Conservation (phyloP, 2,797 vertebrate species). For the Labeo calbasu region DNA sequence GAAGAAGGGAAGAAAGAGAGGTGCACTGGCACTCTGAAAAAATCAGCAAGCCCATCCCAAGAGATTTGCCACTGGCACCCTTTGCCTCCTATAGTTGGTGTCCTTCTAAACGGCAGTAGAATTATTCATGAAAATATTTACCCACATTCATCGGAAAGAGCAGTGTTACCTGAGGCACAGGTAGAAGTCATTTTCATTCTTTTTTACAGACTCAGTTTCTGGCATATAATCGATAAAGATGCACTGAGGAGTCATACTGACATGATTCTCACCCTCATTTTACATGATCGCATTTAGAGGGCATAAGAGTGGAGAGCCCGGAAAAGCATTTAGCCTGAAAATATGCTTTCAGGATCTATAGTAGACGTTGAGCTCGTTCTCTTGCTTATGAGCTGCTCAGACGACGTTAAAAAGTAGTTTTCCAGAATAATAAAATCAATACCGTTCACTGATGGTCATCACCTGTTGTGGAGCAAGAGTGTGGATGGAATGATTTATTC, state of each 20-base stretch:
- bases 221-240: background rate
- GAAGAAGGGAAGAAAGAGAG: background rate
- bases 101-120: background rate
- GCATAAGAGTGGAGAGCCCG: background rate
- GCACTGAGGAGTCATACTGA: background rate
- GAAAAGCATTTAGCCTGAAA: background rate
- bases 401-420: background rate
- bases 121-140: background rate
- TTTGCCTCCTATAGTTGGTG: background rate
- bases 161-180: background rate
- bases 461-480: background rate
- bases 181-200: background rate
- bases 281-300: background rate
- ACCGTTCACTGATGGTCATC: background rate
- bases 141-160: background rate
- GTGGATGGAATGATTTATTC: background rate
- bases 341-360: background rate
- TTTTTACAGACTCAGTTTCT: background rate
- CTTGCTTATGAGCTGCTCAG: background rate
- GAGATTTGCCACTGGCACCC: background rate
- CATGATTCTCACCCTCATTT: background rate
- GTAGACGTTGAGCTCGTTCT: background rate
- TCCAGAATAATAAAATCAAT: background rate
- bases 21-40: background rate
- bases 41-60: background rate